phyloP scores from a whole-genome alignment of 2,113 vertebrate genomes.

The Chionomys nivalis region DNA sequence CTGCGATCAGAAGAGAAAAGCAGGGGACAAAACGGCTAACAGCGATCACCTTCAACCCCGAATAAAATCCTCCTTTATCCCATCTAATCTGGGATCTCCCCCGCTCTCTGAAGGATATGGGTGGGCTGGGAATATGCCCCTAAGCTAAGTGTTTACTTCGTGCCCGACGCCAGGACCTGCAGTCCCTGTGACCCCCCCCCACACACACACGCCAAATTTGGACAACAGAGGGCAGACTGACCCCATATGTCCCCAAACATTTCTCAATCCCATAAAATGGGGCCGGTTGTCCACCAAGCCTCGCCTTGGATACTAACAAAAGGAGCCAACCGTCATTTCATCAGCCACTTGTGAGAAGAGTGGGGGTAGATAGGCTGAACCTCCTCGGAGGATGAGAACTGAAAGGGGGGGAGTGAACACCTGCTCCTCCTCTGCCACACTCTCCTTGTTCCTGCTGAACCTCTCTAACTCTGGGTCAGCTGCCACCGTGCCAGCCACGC shows the following conservation, averaged over 20 bases:
- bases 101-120: not conserved
- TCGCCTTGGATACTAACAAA: constrained; percentile 50
- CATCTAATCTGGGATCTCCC: constrained; percentile 17
- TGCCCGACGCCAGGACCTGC: constrained; percentile 31
- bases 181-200: constrained; percentile 46
- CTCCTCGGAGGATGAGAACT: not conserved
- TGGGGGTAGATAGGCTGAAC: constrained; percentile 41
- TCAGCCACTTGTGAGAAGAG: constrained; percentile 26
- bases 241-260: constrained; percentile 56
- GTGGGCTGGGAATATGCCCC: constrained; percentile 27
- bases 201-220: not conserved
- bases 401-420: constrained; percentile 2
- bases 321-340: constrained; percentile 44
- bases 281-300: not conserved
- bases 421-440: constrained; percentile 57
- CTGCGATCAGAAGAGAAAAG: constrained; percentile 24
- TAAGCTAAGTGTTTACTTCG: constrained; percentile 58
- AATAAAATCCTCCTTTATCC: not conserved
- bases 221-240: constrained; percentile 65
- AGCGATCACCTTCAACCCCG: not conserved
- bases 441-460: not conserved
- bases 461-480: constrained; percentile 53
- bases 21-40: not conserved
- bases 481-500: constrained; percentile 5
- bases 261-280: constrained; percentile 52